Evolutionary conservation across 2,888 invertebrate genomes (phyloP).

Genomic region (Pristionchus entomophagus): DNA sequence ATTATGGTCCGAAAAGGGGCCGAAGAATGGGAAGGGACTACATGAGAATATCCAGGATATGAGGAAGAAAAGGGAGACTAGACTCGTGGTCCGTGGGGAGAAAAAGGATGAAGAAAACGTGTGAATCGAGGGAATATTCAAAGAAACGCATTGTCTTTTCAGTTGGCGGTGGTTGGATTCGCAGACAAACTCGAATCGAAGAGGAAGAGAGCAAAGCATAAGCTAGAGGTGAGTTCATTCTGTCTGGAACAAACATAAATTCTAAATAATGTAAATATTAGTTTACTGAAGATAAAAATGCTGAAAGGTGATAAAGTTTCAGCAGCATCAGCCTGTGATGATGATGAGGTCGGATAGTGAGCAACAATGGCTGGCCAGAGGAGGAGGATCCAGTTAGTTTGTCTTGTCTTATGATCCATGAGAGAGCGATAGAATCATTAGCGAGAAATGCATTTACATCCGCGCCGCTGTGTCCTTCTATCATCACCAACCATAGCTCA

Average conservation of each 20-base stretch:
- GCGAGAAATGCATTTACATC: background rate
- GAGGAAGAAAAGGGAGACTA: background rate
- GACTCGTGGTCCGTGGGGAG: no score
- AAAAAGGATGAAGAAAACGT: no score
- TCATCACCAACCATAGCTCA: slow-evolving; percentile 47
- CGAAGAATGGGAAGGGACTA: background rate
- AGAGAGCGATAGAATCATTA: background rate
- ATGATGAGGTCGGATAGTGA: slow-evolving; percentile 71
- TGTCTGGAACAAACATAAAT: no score
- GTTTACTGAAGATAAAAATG: no score
- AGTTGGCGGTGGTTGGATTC: slow-evolving; percentile 75
- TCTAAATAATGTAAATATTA: no score
- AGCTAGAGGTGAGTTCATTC: background rate
- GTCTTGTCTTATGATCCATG: no score
- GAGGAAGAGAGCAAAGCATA: slow-evolving; percentile 49
- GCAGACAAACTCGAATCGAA: slow-evolving; percentile 72
- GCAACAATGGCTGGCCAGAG: slow-evolving; percentile 71
- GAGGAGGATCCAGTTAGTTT: slow-evolving; percentile 40
- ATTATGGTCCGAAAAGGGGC: slow-evolving; percentile 25
- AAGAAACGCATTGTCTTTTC: no score
- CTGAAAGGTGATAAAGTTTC: background rate
- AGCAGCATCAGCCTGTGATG: slow-evolving; percentile 38
- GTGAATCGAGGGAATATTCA: no score
- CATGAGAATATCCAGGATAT: background rate
- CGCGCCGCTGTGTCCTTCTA: background rate